Base-by-base conservation (phyloP, 2,888 invertebrate genomes). In the Maniola hyperantus region DNA sequence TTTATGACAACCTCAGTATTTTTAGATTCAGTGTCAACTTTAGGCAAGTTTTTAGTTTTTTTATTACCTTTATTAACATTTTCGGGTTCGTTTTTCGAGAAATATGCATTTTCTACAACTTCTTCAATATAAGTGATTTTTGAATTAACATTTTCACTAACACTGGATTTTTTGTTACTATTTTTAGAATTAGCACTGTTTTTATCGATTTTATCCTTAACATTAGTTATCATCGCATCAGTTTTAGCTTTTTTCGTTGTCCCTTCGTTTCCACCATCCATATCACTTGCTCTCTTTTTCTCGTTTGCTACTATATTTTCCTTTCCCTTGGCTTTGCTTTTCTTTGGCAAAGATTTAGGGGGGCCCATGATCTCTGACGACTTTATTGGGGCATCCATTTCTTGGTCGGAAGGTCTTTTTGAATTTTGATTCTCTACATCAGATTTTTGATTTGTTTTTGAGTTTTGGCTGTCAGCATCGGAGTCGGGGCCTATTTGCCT, bases 361-460 rank as follows among this genome's bases (percentile, higher is more conserved):
- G 90, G 90, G 0, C 88, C 89, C 90, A 90, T 90, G 0, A 85
- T 78, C 67, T 85, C 83, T 8, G 66, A 71, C 7, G 75, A 74
- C 48, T 73, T 70, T 2, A 73, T 77, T 0, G 77, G 74, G 6
- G 61, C 64, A 1, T 79, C 78, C 0, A 73, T 72, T 51, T 78
- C 80, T 15, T 75, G 66, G 33, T 78, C 76, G 18, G 77, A 62
- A 0, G 75, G 71, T 59, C 74, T 66, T 36, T 75, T 75, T 34
- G 50, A 71, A 10, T 65, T 42, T 18, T 76, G 73, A 0, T 69
- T 74, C 20, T 76, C 76, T 0, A 80, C 78, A 11, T 84, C 83
- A 0, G 81, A 79, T 53, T 78, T 79, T 18, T 75, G 66, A 20
- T 79, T 76, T n/a, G 77, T 66, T 39, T 75, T 75, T 34, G 50